Evolutionary conservation across 2,888 invertebrate genomes (phyloP).

Genomic region (Actias luna): DNA sequence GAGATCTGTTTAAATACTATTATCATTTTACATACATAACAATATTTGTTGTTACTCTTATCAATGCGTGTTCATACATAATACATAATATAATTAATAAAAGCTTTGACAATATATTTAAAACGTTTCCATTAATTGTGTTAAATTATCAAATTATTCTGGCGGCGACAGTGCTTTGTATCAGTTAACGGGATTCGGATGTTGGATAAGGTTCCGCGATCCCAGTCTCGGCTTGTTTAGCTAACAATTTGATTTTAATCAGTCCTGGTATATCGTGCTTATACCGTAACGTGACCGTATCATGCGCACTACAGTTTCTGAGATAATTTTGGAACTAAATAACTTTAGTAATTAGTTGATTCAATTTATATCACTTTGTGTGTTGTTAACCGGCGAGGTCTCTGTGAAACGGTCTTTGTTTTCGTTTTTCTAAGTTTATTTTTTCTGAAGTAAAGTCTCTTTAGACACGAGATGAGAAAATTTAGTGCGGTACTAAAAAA

Average conservation of each 20-base stretch:
- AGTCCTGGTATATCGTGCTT: conserved; percentile 39
- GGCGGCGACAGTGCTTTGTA: conserved; percentile 71
- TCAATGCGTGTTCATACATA: too few relatives aligned
- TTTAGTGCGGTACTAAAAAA: too few relatives aligned
- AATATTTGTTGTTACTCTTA: background rate
- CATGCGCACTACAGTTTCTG: conserved; percentile 20
- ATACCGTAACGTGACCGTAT: conserved; percentile 30
- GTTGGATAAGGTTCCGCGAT: conserved; percentile 65
- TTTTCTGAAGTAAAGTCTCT: too few relatives aligned
- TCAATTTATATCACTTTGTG: conserved; percentile 3
- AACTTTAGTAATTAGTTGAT: background rate
- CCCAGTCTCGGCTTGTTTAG: conserved; percentile 52
- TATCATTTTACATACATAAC: background rate
- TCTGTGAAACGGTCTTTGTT: background rate
- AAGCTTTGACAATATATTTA: too few relatives aligned
- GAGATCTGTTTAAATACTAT: background rate
- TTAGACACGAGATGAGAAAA: too few relatives aligned
- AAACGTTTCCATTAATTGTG: background rate
- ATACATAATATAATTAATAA: too few relatives aligned
- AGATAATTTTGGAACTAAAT: conserved; percentile 1
- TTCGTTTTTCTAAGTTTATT: too few relatives aligned
- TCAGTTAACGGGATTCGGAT: conserved; percentile 69
- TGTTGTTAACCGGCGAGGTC: background rate
- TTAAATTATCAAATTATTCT: conserved; percentile 48
- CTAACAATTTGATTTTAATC: conserved; percentile 72